Evolutionary conservation across 35 echinoderm and acorn worm genomes (phyloP), one percentile per base, ranked within the genome.

Genomic region (Ophiothrix spiculata): DNA sequence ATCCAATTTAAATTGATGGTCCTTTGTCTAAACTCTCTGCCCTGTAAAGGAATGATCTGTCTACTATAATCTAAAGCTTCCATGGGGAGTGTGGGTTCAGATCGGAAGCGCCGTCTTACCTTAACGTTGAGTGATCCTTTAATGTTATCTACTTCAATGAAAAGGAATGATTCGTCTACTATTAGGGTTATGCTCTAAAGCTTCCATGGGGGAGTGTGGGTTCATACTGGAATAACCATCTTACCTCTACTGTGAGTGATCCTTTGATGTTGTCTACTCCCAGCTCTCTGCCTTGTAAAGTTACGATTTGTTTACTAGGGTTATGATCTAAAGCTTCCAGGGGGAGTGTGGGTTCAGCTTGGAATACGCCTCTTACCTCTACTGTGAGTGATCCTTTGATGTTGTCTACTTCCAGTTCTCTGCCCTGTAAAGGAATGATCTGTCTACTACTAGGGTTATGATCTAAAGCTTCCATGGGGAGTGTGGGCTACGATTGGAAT

Each of bases 31-130:
- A 89, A 78, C 10, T 81, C 75, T 73, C 92, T 87, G 41, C 91
- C 86, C 77, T 90, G 89, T 54, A 99, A 86, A 75, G 93, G 96
- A 35, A 99, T 88, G 23, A 99, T 99, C 40, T 99, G 96, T 84
- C 96, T 85, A 49, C 92, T 99, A 33, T 82, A n/a, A n/a, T n/a
- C n/a, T n/a, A n/a, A n/a, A n/a, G n/a, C n/a, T n/a, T n/a, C n/a
- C n/a, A n/a, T n/a, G n/a, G n/a, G n/a, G n/a, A n/a, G n/a, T n/a
- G n/a, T n/a, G n/a, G n/a, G n/a, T n/a, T n/a, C n/a, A n/a, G n/a
- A n/a, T n/a, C n/a, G n/a, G n/a, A n/a, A n/a, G 16, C 19, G 42
- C 6, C 6, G 42, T 6, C 42, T 49, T 49, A 49, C 42, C 42
- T 49, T 19, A 10, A 49, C 42, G 6, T 6, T 49, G 19, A 49